Conservation (phyloP, 2,113 vertebrate species). For the Chaetorhynchus papuensis region DNA sequence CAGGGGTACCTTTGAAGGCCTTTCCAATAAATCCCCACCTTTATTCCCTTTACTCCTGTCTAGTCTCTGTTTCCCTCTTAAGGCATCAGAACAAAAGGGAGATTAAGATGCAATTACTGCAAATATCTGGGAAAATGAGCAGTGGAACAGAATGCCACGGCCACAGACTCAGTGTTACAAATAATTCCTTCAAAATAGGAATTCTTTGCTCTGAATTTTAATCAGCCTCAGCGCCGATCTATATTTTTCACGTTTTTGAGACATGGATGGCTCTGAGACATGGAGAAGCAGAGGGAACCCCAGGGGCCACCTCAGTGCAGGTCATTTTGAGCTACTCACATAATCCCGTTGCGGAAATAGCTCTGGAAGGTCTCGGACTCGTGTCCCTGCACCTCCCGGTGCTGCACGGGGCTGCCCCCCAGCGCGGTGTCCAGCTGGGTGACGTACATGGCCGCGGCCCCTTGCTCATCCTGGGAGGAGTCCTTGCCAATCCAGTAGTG, state of each 20-base stretch:
- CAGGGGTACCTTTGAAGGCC: no score
- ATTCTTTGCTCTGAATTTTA: not conserved
- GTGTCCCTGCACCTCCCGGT: constrained; percentile 82
- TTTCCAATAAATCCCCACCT: no score
- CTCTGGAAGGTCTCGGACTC: constrained; percentile 84
- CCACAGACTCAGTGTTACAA: not conserved
- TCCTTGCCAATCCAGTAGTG: constrained; percentile 87
- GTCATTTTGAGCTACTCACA: constrained; percentile 70
- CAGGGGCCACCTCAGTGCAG: rapidly evolving
- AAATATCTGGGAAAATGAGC: not conserved
- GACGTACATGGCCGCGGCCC: constrained; percentile 77
- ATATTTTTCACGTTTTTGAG: not conserved
- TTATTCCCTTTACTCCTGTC: no score
- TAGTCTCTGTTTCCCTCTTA: no score
- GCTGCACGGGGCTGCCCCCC: constrained; percentile 79
- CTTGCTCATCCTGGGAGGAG: constrained; percentile 87
- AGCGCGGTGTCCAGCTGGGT: constrained; percentile 80
- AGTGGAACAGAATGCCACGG: rapidly evolving
- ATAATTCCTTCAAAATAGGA: not conserved
- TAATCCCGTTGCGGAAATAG: constrained; percentile 85
- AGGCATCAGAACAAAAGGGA: not conserved
- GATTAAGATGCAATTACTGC: not conserved
- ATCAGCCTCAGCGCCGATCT: not conserved
- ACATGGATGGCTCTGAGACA: rapidly evolving
- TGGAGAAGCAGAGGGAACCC: not conserved